These are phyloP conservation scores for Naja naja DNA, from an alignment of 2,113 vertebrate genomes.

Conservation along the genomic window DNA sequence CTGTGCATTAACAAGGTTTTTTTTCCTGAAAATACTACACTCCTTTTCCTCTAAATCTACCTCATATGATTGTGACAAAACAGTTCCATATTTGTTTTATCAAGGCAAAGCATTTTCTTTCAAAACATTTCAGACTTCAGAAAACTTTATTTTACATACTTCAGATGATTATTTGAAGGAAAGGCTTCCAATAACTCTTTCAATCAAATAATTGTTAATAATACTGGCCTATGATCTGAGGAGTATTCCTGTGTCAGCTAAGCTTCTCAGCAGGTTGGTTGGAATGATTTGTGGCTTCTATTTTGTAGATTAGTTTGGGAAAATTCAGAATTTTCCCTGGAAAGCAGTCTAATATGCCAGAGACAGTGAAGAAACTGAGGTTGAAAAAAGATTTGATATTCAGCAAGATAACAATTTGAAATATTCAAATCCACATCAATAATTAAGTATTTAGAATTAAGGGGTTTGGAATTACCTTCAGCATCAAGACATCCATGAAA, in stretches of 20 bases:
- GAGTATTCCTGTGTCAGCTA: not conserved
- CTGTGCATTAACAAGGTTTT: too few relatives aligned
- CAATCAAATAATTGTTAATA: not conserved
- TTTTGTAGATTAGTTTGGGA: not conserved
- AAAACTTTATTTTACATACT: not conserved
- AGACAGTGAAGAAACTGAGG: not conserved
- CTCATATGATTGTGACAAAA: too few relatives aligned
- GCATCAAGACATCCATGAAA: not conserved
- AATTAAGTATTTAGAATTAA: not conserved
- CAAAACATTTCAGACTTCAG: not conserved
- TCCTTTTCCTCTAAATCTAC: too few relatives aligned
- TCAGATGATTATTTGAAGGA: not conserved
- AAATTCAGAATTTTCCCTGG: not conserved
- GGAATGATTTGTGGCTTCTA: not conserved
- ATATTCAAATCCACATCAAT: not conserved
- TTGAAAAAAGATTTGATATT: not conserved
- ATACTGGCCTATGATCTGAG: not conserved
- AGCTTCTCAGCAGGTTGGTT: not conserved
- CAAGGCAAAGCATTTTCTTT: not conserved
- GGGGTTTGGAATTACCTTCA: not conserved
- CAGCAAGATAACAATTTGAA: not conserved
- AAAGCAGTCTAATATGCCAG: not conserved
- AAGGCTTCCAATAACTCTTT: not conserved
- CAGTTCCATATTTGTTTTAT: too few relatives aligned
- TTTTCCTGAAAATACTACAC: too few relatives aligned